phyloP scores from a whole-genome alignment of 2,113 vertebrate genomes.

The Alligator mississippiensis region DNA sequence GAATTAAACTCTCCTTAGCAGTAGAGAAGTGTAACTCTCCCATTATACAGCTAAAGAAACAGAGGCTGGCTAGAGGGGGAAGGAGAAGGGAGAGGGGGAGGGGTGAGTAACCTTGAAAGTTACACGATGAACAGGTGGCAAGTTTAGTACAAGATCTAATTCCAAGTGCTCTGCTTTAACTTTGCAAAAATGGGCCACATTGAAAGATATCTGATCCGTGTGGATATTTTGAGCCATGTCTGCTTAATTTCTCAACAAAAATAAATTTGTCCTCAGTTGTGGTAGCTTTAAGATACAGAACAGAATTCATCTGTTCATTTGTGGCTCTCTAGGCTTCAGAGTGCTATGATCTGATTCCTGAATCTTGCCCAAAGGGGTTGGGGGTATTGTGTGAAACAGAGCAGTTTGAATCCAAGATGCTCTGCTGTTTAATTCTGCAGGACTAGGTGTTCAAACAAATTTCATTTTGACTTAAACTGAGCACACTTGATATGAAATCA shows the following conservation, averaged over 20 bases:
- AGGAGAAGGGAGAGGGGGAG: not conserved
- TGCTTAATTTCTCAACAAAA: not conserved
- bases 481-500: not conserved
- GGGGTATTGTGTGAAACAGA: not conserved
- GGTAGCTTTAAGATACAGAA: not conserved
- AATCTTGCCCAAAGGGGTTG: not conserved
- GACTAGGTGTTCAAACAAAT: not conserved
- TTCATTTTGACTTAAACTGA: not conserved
- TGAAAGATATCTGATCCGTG: not conserved
- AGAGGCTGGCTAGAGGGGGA: not conserved
- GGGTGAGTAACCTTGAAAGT: not conserved
- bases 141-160: not conserved
- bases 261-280: not conserved
- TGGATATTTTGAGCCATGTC: not conserved
- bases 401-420: not conserved
- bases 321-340: not conserved
- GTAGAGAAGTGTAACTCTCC: not conserved
- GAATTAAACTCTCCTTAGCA: not conserved
- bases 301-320: not conserved
- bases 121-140: not conserved
- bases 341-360: not conserved
- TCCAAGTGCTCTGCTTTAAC: not conserved
- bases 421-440: constrained; percentile 6
- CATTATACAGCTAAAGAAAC: not conserved
- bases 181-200: not conserved